Conservation (phyloP, 2,888 invertebrate genomes). For the Allygus modestus region DNA sequence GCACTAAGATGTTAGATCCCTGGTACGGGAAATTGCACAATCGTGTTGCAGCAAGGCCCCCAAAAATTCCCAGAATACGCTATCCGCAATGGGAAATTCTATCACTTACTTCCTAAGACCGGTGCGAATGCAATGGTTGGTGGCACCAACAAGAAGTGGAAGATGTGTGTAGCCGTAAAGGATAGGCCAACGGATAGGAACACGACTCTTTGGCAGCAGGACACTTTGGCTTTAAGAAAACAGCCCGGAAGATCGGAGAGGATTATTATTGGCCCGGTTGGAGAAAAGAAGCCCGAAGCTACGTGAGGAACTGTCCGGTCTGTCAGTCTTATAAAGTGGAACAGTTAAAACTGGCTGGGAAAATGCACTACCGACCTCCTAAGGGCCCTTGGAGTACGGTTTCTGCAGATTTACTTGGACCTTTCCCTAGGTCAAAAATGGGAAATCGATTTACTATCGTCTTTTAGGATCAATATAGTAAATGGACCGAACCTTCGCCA, state of each 20-base stretch:
- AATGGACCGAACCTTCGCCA: conserved; percentile 68
- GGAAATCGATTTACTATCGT: conserved; percentile 69
- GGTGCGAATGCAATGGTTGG: neutral
- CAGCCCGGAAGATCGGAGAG: neutral
- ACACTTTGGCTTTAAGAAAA: conserved; percentile 27
- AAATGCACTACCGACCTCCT: conserved; percentile 21
- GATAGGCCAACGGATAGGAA: neutral
- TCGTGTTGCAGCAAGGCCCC: neutral
- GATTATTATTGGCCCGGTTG: conserved; percentile 39
- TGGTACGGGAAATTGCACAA: neutral
- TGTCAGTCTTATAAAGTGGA: conserved; percentile 23
- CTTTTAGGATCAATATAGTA: conserved; percentile 70
- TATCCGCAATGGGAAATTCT: neutral
- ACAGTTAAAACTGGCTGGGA: conserved; percentile 24
- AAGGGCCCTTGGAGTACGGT: conserved; percentile 53
- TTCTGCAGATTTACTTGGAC: conserved; percentile 70
- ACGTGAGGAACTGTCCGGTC: conserved; percentile 8
- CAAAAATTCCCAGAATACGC: neutral
- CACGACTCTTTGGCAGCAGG: conserved; percentile 30
- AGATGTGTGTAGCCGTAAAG: neutral
- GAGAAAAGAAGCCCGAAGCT: neutral
- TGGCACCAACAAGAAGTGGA: neutral
- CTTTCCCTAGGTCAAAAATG: conserved; percentile 70
- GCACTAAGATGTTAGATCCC: neutral
- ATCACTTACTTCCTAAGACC: neutral